Base-by-base conservation (phyloP, 2,113 vertebrate species). In the Neotoma lepida region DNA sequence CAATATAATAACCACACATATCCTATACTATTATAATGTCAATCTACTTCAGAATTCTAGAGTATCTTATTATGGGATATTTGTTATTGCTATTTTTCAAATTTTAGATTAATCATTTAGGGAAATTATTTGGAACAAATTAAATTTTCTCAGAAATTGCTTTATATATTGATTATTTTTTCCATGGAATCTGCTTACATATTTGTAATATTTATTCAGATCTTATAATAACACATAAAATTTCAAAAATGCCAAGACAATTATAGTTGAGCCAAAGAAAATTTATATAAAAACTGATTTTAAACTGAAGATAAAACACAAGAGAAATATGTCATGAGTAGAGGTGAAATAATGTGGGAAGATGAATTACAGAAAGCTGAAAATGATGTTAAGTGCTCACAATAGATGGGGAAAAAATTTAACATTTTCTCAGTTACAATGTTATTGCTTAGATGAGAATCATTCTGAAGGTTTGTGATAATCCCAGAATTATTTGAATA, bases 221-320 rank as follows among this genome's bases (percentile, higher is more conserved):
- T 98, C 97, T 97, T 96, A 41, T 54, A 91, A 68, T 61, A 94
- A 87, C 85, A 95, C 86, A 97, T 64, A 93, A 93, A 97, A 97
- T 97, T 97, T 82, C 74, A 95, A 98, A 97, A 97, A 93, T 90
- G 97, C 71, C 82, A 96, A 89, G 74, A 92, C 49, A 4, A 94
- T 93, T 96, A 76, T 96, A 95, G 61, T 94, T 97, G 91, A 97
- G 88, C 89, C 94, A 96, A 9, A 63, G n/a, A 96, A 54, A 73
- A 86, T 14, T 90, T 71, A 86, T 71, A 88, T 88, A 93, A 74
- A 96, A 96, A 93, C 95, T 97, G 90, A 97, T 96, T 92, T 85
- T 95, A 97, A 97, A 97, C 78, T 95, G 91, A 94, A 93, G 71
- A 90, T 97, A 88, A 93, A 61, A 90, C 24, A 91, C 92, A 97